Evolutionary conservation across 2,797 vertebrate genomes (phyloP), one percentile per base, ranked within the genome.

Genomic region (Remorina albescens): DNA sequence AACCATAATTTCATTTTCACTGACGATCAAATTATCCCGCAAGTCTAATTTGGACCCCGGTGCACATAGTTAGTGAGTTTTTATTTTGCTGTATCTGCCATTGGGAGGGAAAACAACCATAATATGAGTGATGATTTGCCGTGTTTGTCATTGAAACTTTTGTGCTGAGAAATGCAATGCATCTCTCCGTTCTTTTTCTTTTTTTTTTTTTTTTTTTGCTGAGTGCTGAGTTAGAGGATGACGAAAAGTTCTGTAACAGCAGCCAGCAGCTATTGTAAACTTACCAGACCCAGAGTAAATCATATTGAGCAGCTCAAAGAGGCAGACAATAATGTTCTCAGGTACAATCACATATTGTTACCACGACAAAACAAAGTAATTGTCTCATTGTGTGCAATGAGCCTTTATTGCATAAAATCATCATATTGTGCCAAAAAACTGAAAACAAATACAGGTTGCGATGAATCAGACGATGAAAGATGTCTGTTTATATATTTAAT

Each of bases 11-110:
- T 78, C 30, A 81, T 88, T 86, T 75, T 80, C 88, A 78, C 23
- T 89, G 86, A 87, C 36, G 63, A 89, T 86, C 70, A 78, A 81
- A 84, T 88, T 83, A 88, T 85, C 68, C 74, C 32, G 56, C 70
- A 56, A 28, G 77, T 72, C 57, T 67, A 74, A 88, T 86, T 88
- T 78, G 74, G 71, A 83, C 50, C 71, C 50, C 68, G 57, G 34
- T 62, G 56, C 55, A 57, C 54, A 63, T 70, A 77, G 71, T 82
- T 69, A 58, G 59, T 23, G 49, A 59, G 15, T 67, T 63, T 68
- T 26, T 64, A 0, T 68, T 72, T 76, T 57, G 71, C 9, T 54
- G 21, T 67, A 44, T 71, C 25, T 62, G 70, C 34, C 21, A 46
- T 12, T 36, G 49, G 63, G 44, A 72, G n/a, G 61, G 54, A 75